Conservation (phyloP, 2,113 vertebrate genomes). For the Petromus typicus region DNA sequence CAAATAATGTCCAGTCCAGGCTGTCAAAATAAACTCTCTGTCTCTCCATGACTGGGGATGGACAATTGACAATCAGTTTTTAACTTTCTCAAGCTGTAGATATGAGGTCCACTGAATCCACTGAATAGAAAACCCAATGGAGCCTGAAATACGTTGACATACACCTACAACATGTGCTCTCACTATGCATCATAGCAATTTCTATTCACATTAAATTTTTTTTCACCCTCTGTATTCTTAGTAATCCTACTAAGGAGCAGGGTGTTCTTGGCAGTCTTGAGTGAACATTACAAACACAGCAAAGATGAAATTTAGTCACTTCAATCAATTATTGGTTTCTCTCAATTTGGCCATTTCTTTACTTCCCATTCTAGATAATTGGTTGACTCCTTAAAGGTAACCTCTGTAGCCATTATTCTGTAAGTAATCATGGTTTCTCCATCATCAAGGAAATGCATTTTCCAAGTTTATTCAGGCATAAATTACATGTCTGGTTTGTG, state of each 20-base stretch:
- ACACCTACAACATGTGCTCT: background rate
- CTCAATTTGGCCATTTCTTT: slow-evolving; percentile 77
- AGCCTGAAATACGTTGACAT: slow-evolving; percentile 2
- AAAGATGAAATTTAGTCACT: slow-evolving; percentile 77
- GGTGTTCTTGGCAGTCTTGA: slow-evolving; percentile 35
- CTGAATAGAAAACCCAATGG: slow-evolving; percentile 40
- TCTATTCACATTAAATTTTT: slow-evolving; percentile 41
- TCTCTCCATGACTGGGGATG: background rate
- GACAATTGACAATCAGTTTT: background rate
- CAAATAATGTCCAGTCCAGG: background rate
- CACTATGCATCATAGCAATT: slow-evolving; percentile 32
- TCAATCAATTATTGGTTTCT: slow-evolving; percentile 75
- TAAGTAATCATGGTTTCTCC: slow-evolving; percentile 77
- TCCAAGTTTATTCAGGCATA: slow-evolving; percentile 79
- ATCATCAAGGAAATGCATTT: slow-evolving; percentile 81
- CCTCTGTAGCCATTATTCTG: slow-evolving; percentile 68
- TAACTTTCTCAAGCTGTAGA: slow-evolving; percentile 3
- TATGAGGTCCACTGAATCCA: background rate
- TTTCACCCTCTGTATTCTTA: slow-evolving; percentile 59
- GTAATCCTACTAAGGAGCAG: slow-evolving; percentile 7
- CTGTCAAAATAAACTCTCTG: background rate
- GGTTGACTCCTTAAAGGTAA: slow-evolving; percentile 79
- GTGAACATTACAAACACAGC: slow-evolving; percentile 58
- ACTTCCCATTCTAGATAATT: slow-evolving; percentile 74
- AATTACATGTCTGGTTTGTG: slow-evolving; percentile 82